These are phyloP conservation scores for Acanthococcus lagerstroemiae DNA, from an alignment of 2,888 invertebrate species.

Conservation along the genomic window DNA sequence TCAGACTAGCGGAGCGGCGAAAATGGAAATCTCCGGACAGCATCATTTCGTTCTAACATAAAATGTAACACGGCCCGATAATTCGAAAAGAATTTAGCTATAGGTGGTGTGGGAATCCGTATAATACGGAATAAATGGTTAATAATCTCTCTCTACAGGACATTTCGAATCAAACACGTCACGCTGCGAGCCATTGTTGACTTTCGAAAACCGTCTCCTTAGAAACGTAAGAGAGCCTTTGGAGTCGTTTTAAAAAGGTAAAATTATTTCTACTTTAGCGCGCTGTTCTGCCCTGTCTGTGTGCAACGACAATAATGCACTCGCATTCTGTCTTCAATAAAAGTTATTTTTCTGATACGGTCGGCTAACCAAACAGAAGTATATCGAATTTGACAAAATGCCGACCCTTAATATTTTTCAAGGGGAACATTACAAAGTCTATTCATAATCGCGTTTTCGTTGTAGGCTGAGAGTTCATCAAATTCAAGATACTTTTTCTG, in stretches of 20 bases:
- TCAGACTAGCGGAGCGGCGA: not conserved
- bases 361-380: constrained; percentile 29
- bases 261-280: constrained; percentile 14
- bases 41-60: not conserved
- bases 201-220: not conserved
- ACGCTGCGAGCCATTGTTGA: constrained; percentile 26
- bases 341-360: constrained; percentile 16
- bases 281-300: not conserved
- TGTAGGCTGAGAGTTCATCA: constrained; percentile 12
- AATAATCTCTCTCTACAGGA: constrained; percentile 29
- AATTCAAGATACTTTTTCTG: constrained; percentile 1
- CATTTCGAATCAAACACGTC: constrained; percentile 5
- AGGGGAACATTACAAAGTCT: not conserved
- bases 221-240: constrained; percentile 3
- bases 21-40: not conserved
- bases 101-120: constrained; percentile 14
- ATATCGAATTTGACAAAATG: constrained; percentile 29
- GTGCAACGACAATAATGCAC: not conserved
- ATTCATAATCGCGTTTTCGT: not conserved
- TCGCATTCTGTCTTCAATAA: not conserved
- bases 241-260: constrained; percentile 11
- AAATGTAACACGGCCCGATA: not conserved
- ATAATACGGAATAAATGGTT: constrained; percentile 18
- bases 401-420: constrained; percentile 23
- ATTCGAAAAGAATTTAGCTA: constrained; percentile 29